Evolutionary conservation across 2,113 vertebrate species (phyloP).

Genomic region (Ivindomyrus marchei): DNA sequence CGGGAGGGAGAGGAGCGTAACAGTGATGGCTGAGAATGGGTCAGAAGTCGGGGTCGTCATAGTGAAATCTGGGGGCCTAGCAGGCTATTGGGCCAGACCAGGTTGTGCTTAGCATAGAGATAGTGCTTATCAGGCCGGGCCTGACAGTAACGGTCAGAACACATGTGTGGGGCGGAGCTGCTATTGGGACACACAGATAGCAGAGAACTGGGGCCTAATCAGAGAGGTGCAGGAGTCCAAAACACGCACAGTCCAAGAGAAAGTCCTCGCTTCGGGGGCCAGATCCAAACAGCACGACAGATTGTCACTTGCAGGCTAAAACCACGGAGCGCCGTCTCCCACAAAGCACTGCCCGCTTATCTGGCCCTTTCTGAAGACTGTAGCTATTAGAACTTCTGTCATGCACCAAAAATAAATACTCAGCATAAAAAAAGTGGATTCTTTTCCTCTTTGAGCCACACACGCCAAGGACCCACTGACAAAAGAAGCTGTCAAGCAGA

Average conservation of each 20-base stretch:
- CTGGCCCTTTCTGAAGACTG: constrained; percentile 15
- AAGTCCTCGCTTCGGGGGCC: neutral
- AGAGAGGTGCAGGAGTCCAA: constrained; percentile 3
- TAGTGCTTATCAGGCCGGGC: constrained; percentile 75
- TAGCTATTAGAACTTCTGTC: constrained; percentile 13
- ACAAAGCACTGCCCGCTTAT: constrained; percentile 23
- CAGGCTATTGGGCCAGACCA: constrained; percentile 35
- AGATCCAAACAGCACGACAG: constrained; percentile 40
- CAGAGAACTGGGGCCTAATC: constrained; percentile 20
- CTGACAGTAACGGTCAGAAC: constrained; percentile 70
- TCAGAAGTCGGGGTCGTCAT: constrained; percentile 11
- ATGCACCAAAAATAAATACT: constrained; percentile 23
- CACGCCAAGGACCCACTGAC: neutral
- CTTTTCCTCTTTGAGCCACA: neutral
- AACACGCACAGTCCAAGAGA: neutral
- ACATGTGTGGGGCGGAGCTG: constrained; percentile 44
- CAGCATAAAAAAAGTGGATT: neutral
- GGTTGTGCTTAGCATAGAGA: constrained; percentile 57
- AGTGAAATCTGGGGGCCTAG: constrained; percentile 72
- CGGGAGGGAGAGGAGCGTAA: neutral
- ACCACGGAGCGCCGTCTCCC: neutral
- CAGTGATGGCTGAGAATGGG: neutral
- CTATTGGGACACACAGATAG: constrained; percentile 44
- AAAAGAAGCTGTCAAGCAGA: neutral
- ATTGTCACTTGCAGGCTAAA: constrained; percentile 43